Conservation (phyloP, 2,888 invertebrate genomes). For the Dryobotodes eremita region DNA sequence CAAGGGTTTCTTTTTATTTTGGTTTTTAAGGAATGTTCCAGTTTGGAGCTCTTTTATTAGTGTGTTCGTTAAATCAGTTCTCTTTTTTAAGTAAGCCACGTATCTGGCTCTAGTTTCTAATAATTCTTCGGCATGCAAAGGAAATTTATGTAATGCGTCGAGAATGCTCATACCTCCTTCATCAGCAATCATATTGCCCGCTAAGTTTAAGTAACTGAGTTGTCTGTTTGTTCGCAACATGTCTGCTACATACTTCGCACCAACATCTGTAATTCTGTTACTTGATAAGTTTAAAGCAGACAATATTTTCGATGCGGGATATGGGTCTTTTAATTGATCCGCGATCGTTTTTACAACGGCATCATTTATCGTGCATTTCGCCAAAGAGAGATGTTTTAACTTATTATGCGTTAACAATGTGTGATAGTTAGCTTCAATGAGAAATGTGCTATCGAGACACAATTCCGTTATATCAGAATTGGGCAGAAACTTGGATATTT, state of each 20-base stretch:
- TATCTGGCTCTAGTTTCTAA: background rate
- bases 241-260: conserved; percentile 73
- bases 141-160: conserved; percentile 45
- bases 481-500: conserved; percentile 74
- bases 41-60: background rate
- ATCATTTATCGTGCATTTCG: conserved; percentile 79
- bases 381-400: conserved; percentile 76
- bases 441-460: conserved; percentile 73
- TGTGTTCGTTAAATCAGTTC: background rate
- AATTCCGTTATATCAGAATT: conserved; percentile 76
- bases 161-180: conserved; percentile 73
- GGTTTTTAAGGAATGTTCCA: background rate
- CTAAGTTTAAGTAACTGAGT: conserved; percentile 78
- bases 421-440: conserved; percentile 75
- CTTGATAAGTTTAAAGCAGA: conserved; percentile 76
- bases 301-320: conserved; percentile 74
- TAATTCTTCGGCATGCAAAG: conserved; percentile 48
- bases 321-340: conserved; percentile 66
- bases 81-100: conserved; percentile 16
- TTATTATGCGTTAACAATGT: conserved; percentile 69
- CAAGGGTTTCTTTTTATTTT: background rate
- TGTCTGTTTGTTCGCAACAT: conserved; percentile 76
- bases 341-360: conserved; percentile 71
- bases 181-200: conserved; percentile 79
- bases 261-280: conserved; percentile 80